Percentiles rank a stretch among this genome's conserved stretches.
phyloP scores from a whole-genome alignment of 2,888 invertebrate genomes.

The Pyralis farinalis region DNA sequence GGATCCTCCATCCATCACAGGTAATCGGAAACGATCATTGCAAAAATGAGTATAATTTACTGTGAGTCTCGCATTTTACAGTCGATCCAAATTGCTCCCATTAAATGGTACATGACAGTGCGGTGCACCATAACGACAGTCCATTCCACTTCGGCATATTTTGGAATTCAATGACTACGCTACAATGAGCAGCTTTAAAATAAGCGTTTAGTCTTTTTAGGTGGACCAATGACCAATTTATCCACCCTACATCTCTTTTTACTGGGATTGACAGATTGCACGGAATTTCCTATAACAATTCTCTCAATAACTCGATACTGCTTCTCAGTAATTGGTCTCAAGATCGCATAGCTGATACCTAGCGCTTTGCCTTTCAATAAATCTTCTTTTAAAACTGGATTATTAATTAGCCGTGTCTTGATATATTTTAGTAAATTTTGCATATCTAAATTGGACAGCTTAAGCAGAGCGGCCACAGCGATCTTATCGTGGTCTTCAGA shows the following conservation, averaged over 20 bases:
- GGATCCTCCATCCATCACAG: slow-evolving; percentile 55
- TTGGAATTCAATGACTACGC: slow-evolving; percentile 28
- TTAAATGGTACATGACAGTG: slow-evolving; percentile 62
- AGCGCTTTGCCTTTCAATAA: slow-evolving; percentile 55
- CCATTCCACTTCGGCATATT: slow-evolving; percentile 40
- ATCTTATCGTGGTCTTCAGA: slow-evolving; percentile 68
- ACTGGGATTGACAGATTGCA: slow-evolving; percentile 35
- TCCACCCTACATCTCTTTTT: slow-evolving; percentile 54
- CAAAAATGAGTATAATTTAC: slow-evolving; percentile 71
- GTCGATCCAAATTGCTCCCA: slow-evolving; percentile 62
- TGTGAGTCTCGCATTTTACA: slow-evolving; percentile 60
- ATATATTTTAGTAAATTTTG: slow-evolving; percentile 53
- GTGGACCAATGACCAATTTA: slow-evolving; percentile 36
- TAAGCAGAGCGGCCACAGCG: slow-evolving; percentile 59
- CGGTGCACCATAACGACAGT: slow-evolving; percentile 50
- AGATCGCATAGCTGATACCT: slow-evolving; percentile 57
- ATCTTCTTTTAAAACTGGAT: slow-evolving; percentile 48
- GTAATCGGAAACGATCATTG: slow-evolving; percentile 75
- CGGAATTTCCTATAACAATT: slow-evolving; percentile 45
- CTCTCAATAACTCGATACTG: slow-evolving; percentile 62
- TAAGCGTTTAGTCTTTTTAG: slow-evolving; percentile 49
- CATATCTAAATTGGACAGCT: slow-evolving; percentile 46
- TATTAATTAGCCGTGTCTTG: slow-evolving; percentile 53
- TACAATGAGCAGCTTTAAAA: slow-evolving; percentile 22
- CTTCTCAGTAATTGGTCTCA: slow-evolving; percentile 55